Conservation (phyloP, 2,888 invertebrate genomes). For the Pyrrhopygopsis socrates region DNA sequence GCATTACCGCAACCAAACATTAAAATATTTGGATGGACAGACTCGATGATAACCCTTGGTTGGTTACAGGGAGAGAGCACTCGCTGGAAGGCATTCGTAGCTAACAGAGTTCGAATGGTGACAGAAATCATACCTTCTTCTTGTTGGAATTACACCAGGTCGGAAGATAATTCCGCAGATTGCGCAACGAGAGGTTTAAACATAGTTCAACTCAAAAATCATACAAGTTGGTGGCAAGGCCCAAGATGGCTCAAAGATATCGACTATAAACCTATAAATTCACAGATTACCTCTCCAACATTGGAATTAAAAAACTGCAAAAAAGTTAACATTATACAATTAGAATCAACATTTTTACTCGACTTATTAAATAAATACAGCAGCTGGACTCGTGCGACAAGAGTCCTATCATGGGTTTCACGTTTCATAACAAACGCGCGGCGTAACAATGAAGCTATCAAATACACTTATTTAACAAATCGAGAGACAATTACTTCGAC, state of each 20-base stretch:
- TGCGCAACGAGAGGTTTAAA: neutral
- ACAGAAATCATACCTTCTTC: neutral
- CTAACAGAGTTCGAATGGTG: neutral
- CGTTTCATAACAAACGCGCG: neutral
- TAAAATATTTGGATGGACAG: neutral
- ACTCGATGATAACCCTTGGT: neutral
- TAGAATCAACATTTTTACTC: neutral
- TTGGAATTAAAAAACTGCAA: neutral
- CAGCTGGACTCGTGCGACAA: neutral
- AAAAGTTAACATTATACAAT: neutral
- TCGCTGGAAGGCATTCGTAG: neutral
- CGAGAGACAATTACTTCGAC: neutral
- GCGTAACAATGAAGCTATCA: neutral
- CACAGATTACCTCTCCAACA: neutral
- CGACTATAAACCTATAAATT: neutral
- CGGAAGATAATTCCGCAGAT: neutral
- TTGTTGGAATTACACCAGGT: neutral
- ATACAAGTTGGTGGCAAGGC: constrained; percentile 4
- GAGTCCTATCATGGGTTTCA: neutral
- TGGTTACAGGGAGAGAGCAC: neutral
- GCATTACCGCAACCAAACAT: neutral
- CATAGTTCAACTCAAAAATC: neutral
- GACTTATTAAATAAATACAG: neutral
- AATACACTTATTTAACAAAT: neutral
- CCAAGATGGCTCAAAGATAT: too few relatives aligned